Conservation (phyloP, 2,113 vertebrate species). For the Caranx melampygus region DNA sequence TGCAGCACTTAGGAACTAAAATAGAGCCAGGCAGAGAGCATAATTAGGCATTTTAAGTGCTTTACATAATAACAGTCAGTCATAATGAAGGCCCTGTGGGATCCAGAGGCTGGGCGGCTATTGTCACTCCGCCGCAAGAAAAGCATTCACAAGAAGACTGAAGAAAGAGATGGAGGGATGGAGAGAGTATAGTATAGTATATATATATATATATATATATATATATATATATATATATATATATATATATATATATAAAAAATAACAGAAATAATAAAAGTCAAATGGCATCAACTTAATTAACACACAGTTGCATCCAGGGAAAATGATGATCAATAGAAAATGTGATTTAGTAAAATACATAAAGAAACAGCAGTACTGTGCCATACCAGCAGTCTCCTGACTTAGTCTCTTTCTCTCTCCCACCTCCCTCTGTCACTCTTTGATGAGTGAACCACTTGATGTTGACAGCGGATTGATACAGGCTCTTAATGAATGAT, state of each 20-base stretch:
- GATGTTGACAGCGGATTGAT: conserved; percentile 76
- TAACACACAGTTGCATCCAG: conserved; percentile 41
- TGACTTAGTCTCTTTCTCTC: conserved; percentile 13
- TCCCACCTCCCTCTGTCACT: conserved; percentile 33
- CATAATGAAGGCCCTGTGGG: conserved; percentile 79
- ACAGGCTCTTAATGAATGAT: conserved; percentile 78
- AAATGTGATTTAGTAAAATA: conserved; percentile 42
- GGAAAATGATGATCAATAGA: conserved; percentile 46
- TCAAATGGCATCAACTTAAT: conserved; percentile 34
- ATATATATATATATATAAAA: no score
- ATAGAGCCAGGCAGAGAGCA: conserved; percentile 78
- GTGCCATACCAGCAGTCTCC: background rate
- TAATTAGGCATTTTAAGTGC: conserved; percentile 85
- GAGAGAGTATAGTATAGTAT: background rate
- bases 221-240: no score
- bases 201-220: no score
- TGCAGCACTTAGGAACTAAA: conserved; percentile 81
- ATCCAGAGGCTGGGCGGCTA: conserved; percentile 65
- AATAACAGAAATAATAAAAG: conserved; percentile 47
- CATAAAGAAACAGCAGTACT: conserved; percentile 23
- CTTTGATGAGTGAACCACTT: conserved; percentile 69
- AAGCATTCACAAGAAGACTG: conserved; percentile 52
- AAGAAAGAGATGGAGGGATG: conserved; percentile 52
- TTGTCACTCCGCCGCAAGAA: conserved; percentile 71
- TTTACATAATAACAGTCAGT: conserved; percentile 81